These are phyloP conservation scores for Diaprepes abbreviatus DNA, from an alignment of 2,888 invertebrate species.

Conservation along the genomic window DNA sequence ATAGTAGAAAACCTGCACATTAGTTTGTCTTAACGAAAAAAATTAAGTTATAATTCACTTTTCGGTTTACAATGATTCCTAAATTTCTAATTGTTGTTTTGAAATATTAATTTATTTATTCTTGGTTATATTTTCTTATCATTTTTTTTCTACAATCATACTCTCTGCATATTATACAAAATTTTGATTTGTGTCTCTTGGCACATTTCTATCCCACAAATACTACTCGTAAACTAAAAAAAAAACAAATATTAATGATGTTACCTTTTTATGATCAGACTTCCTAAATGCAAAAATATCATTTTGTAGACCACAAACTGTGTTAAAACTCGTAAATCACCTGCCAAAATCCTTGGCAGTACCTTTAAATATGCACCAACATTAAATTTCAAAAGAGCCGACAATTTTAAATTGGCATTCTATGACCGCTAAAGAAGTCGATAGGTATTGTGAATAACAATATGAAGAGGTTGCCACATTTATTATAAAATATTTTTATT, in stretches of 20 bases:
- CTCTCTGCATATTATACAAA: too few relatives aligned
- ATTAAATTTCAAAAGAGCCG: conserved; percentile 56
- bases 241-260: conserved; percentile 24
- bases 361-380: conserved; percentile 56
- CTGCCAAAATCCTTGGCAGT: conserved; percentile 56
- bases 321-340: conserved; percentile 58
- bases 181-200: too few relatives aligned
- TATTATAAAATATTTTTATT: too few relatives aligned
- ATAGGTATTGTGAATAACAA: conserved; percentile 32
- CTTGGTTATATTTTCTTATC: too few relatives aligned
- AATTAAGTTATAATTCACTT: too few relatives aligned
- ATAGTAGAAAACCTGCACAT: too few relatives aligned
- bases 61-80: too few relatives aligned
- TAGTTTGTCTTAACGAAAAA: too few relatives aligned
- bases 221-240: background rate
- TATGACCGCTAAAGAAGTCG: conserved; percentile 47
- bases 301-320: conserved; percentile 41
- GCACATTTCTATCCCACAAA: too few relatives aligned
- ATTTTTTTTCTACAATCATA: too few relatives aligned
- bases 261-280: conserved; percentile 28
- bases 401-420: conserved; percentile 59
- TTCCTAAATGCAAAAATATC: conserved; percentile 32
- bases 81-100: too few relatives aligned
- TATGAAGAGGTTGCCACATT: conserved; percentile 24
- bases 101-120: too few relatives aligned